These are phyloP conservation scores for Camponotus floridanus DNA, from an alignment of 1,140 invertebrate genomes.

Conservation along the genomic window DNA sequence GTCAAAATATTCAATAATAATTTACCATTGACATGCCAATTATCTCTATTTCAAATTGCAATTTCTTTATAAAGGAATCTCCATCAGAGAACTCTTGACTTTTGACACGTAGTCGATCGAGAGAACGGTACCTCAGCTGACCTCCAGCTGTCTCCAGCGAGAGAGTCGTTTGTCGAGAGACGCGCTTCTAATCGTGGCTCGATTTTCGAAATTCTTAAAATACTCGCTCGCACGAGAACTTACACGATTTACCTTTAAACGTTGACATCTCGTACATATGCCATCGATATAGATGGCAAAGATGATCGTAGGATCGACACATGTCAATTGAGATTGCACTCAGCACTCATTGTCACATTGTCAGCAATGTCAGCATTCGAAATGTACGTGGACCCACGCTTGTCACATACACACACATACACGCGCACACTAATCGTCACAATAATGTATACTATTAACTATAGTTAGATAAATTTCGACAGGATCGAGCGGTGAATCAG, in stretches of 20 bases:
- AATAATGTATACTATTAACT: background rate
- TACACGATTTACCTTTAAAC: conserved; percentile 50
- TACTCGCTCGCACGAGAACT: background rate
- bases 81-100: background rate
- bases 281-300: conserved; percentile 36
- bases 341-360: background rate
- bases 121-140: background rate
- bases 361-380: background rate
- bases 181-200: background rate
- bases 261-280: conserved; percentile 70
- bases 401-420: background rate
- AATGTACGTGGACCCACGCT: background rate
- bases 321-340: background rate
- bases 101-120: background rate
- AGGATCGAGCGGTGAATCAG: background rate
- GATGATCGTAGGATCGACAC: background rate
- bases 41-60: too few species aligned
- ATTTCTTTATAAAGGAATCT: too few species aligned
- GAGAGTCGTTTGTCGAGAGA: conserved; percentile 17
- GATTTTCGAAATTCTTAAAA: conserved; percentile 13
- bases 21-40: background rate
- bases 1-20: background rate
- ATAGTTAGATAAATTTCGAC: background rate
- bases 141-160: conserved; percentile 22
- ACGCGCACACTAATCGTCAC: background rate